Conservation (phyloP, 2,797 vertebrate genomes). For the Pitangus sulphuratus region DNA sequence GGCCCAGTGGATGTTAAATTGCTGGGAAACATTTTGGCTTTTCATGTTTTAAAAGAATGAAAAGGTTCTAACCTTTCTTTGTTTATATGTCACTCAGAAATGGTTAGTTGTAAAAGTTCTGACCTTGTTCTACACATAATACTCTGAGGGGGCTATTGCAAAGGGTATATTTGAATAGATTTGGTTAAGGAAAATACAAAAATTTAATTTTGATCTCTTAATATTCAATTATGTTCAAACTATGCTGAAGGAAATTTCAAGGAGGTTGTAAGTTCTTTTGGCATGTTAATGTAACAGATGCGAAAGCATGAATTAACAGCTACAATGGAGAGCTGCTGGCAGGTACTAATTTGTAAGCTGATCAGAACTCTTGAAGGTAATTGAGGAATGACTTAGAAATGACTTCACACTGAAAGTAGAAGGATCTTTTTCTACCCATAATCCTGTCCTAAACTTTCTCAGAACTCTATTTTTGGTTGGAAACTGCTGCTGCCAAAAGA, state of each 20-base stretch:
- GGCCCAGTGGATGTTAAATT: slow-evolving; percentile 28
- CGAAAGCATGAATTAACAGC: slow-evolving; percentile 66
- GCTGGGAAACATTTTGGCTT: slow-evolving; percentile 31
- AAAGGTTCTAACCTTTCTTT: slow-evolving; percentile 55
- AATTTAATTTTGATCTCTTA: slow-evolving; percentile 67
- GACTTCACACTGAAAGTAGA: slow-evolving; percentile 26
- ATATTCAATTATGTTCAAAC: slow-evolving; percentile 66
- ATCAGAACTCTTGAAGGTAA: slow-evolving; percentile 31
- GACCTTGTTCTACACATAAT: slow-evolving; percentile 52
- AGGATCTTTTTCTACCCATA: neutral
- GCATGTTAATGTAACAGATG: slow-evolving; percentile 73
- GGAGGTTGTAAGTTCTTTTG: slow-evolving; percentile 66
- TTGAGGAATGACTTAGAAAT: slow-evolving; percentile 56
- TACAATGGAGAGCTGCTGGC: slow-evolving; percentile 44
- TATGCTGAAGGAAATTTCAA: slow-evolving; percentile 70
- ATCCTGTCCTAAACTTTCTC: neutral
- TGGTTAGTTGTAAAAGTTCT: slow-evolving; percentile 34
- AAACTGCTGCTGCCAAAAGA: neutral
- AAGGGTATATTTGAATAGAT: slow-evolving; percentile 58
- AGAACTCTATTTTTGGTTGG: neutral
- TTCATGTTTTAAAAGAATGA: slow-evolving; percentile 25
- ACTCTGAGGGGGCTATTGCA: slow-evolving; percentile 8
- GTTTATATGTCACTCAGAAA: slow-evolving; percentile 52
- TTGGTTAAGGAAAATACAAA: slow-evolving; percentile 63
- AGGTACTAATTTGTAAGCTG: slow-evolving; percentile 62